Percentiles rank a stretch among this genome's conserved stretches.
Conservation (phyloP, 2,888 invertebrate genomes). For the Frankliniella intonsa region DNA sequence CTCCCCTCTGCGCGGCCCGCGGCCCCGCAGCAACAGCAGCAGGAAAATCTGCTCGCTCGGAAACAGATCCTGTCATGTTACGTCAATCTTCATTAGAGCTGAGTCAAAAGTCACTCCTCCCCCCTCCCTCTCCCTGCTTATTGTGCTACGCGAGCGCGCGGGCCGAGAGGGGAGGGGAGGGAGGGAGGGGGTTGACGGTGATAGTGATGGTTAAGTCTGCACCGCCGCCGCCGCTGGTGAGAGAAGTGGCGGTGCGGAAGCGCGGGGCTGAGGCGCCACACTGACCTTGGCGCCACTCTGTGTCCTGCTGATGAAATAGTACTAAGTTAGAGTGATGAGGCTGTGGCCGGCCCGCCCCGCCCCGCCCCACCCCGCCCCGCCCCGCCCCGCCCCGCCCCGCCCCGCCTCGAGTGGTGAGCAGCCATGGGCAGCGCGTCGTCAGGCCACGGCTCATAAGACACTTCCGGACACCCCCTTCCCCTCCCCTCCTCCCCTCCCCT, state of each 20-base stretch:
- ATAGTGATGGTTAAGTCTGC: not conserved
- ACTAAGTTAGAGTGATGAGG: too few species aligned
- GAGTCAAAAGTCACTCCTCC: slow-evolving; percentile 18
- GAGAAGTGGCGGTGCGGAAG: too few species aligned
- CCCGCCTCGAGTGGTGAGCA: not conserved
- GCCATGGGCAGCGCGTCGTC: not conserved
- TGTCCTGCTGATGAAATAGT: too few species aligned
- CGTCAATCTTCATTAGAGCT: slow-evolving; percentile 20
- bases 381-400: too few species aligned
- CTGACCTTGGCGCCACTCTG: too few species aligned
- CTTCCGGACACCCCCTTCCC: not conserved
- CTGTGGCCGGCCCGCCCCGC: too few species aligned
- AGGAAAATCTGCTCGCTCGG: slow-evolving; percentile 14
- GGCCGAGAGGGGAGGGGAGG: not conserved
- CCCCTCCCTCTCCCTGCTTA: too few species aligned
- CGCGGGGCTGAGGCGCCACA: too few species aligned
- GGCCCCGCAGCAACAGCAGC: not conserved
- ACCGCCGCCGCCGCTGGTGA: not conserved
- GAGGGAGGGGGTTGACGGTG: not conserved
- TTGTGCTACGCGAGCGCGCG: not conserved
- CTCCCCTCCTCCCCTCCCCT: not conserved
- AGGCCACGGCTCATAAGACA: slow-evolving; percentile 17
- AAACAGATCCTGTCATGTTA: slow-evolving; percentile 26
- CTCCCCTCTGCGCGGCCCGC: not conserved
- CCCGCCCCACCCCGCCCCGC: too few species aligned